Conservation (phyloP, 2,888 invertebrate genomes). For the Plebejus argus region DNA sequence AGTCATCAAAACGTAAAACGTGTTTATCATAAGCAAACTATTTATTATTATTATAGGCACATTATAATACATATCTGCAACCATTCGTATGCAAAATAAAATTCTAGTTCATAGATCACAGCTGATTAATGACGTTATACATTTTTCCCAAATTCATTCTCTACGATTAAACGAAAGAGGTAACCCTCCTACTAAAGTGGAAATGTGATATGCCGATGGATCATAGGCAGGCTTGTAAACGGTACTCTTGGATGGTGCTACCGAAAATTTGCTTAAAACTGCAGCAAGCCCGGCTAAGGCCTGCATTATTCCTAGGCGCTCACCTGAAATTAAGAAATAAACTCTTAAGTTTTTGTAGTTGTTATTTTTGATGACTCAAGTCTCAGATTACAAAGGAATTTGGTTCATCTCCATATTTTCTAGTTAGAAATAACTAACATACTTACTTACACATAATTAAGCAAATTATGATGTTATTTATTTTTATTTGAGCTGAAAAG, state of each 20-base stretch:
- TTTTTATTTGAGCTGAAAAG: background rate
- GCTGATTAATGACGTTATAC: no score
- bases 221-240: background rate
- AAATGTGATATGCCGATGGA: background rate
- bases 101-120: no score
- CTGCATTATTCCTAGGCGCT: conserved; percentile 43
- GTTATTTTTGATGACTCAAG: background rate
- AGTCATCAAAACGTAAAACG: no score
- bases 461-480: background rate
- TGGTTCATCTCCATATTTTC: no score
- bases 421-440: background rate
- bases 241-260: conserved; percentile 36
- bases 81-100: no score
- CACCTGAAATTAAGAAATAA: conserved; percentile 38
- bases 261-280: conserved; percentile 39
- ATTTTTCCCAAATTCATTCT: background rate
- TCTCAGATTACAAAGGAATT: no score
- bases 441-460: background rate
- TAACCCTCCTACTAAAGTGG: background rate
- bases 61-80: no score
- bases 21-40: no score
- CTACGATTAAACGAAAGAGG: background rate
- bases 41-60: no score
- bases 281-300: conserved; percentile 42
- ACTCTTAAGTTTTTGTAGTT: no score